phyloP scores from a whole-genome alignment of 2,113 vertebrate genomes.

The Panthera leo region DNA sequence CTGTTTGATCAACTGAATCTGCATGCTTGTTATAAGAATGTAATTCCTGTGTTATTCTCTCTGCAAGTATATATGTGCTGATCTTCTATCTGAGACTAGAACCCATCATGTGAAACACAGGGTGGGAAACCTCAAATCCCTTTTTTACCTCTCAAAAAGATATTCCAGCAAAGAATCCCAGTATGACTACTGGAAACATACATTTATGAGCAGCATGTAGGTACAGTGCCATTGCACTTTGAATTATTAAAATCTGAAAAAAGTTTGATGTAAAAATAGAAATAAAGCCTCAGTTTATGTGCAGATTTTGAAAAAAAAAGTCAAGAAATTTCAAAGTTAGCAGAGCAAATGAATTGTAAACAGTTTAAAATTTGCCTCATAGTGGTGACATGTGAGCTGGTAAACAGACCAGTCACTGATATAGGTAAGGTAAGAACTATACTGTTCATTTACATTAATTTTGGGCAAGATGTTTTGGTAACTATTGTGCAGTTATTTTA shows the following conservation, averaged over 20 bases:
- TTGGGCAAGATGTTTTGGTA: neutral
- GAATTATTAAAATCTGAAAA: neutral
- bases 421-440: neutral
- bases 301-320: neutral
- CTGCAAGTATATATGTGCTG: neutral
- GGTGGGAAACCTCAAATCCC: neutral
- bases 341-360: neutral
- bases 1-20: neutral
- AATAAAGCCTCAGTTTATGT: neutral
- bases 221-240: neutral
- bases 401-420: neutral
- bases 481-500: neutral
- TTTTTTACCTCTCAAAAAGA: neutral
- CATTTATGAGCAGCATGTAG: neutral
- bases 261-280: slow-evolving; percentile 2
- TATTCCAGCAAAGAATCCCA: neutral
- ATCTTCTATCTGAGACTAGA: neutral
- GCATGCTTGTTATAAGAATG: neutral
- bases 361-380: neutral
- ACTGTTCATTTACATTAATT: neutral
- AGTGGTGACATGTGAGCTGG: neutral
- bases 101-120: neutral
- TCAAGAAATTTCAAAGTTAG: neutral
- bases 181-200: neutral
- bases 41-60: neutral